Evolutionary conservation across 2,797 vertebrate species (phyloP), one percentile per base, ranked within the genome.

Genomic region (Tangara arthus): DNA sequence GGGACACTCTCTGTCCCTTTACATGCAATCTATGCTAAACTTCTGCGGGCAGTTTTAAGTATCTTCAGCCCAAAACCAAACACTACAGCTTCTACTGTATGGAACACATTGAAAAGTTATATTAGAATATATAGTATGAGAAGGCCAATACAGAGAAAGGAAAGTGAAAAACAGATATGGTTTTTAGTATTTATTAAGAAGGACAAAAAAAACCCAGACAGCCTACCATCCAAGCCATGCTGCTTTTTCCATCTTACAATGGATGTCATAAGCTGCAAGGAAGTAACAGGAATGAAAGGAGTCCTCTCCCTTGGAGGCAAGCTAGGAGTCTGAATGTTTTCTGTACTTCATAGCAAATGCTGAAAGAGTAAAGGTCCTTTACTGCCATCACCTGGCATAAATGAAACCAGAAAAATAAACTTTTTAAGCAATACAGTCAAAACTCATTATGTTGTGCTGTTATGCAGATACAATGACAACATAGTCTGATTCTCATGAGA

Each of bases 311-410:
- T 27, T 47, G n/a, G 15, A 60, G 30, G 24, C 6, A 2, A 24
- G 21, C 27, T 53, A 42, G 3, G 61, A 87, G 5, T 72, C 69
- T 80, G n/a, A 92, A 55, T 65, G 39, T 23, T 88, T 92, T 65
- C 37, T 70, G 18, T 41, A 21, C 15, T 76, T 85, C 68, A 35
- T 5, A 66, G 28, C 23, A 78, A 27, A 78, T 27, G 27, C 18
- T 81, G 41, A 68, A 87, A 72, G 69, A 96, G 65, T 77, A 96
- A 97, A 97, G 89, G 91, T 95, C 83, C 87, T 97, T 97, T 98
- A 97, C 97, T 98, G 97, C 97, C 97, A 96, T 97, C 97, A 95
- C 70, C 97, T 97, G 97, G 97, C 96, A 76, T 59, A 96, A 94
- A 91, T 19, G 73, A 92, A 96, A 88, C 28, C 14, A 89, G 68